Evolutionary conservation across 64 coral and sea anemone species (phyloP).

Genomic region (Trachythela sp.): DNA sequence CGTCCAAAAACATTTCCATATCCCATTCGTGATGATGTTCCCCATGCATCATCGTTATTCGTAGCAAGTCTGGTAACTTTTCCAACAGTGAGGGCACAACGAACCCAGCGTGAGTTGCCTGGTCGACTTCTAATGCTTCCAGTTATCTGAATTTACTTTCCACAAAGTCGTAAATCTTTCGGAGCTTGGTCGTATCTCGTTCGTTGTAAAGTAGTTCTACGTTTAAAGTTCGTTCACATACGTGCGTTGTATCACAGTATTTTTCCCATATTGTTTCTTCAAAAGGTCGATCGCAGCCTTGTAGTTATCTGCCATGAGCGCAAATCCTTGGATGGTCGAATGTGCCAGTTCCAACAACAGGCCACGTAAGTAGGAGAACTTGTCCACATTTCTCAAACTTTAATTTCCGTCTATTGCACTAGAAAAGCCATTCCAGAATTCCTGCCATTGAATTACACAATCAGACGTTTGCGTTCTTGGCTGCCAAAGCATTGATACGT

Average conservation of each 20-base stretch:
- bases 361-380: constrained; percentile 37
- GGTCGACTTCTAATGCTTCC: not conserved
- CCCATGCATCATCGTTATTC: not conserved
- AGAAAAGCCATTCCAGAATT: constrained; percentile 49
- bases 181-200: not conserved
- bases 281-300: not conserved
- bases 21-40: not conserved
- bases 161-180: not conserved
- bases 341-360: not conserved
- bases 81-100: not conserved
- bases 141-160: not conserved
- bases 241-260: not conserved
- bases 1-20: not conserved
- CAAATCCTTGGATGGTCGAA: constrained; percentile 21
- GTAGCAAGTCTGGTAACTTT: not conserved
- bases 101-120: not conserved
- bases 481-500: too few relatives aligned
- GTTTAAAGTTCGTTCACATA: constrained; percentile 25
- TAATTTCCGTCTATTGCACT: constrained; percentile 36
- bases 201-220: not conserved
- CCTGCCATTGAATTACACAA: too few relatives aligned
- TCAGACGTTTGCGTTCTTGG: too few relatives aligned
- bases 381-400: constrained; percentile 32
- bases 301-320: constrained; percentile 33
- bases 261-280: constrained; percentile 17